Evolutionary conservation across 1,140 invertebrate genomes (phyloP).

Genomic region (Melitaea cinxia): DNA sequence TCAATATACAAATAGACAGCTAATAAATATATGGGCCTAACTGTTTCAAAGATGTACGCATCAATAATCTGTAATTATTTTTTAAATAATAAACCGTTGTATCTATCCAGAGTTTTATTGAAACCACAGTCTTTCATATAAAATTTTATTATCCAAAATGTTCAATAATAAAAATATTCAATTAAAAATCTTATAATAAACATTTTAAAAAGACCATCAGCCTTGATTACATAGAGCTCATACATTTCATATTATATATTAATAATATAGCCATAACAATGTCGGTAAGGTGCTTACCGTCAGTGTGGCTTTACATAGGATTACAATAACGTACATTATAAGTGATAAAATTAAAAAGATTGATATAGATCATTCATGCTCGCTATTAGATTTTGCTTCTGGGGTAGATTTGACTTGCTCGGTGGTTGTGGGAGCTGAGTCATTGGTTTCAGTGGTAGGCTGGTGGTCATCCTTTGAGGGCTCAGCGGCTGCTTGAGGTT

Average conservation of each 20-base stretch:
- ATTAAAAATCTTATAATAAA: slow-evolving; percentile 13
- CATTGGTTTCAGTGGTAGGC: slow-evolving; percentile 51
- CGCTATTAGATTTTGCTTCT: slow-evolving; percentile 59
- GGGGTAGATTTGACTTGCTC: slow-evolving; percentile 64
- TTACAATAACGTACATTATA: slow-evolving; percentile 22
- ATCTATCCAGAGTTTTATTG: slow-evolving; percentile 4
- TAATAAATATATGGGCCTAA: neutral
- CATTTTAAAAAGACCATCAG: slow-evolving; percentile 36
- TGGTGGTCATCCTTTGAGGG: slow-evolving; percentile 19
- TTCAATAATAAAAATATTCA: slow-evolving; percentile 11
- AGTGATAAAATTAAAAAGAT: slow-evolving; percentile 7
- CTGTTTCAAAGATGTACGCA: slow-evolving; percentile 2
- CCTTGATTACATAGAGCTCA: slow-evolving; percentile 25
- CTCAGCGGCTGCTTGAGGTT: slow-evolving; percentile 33
- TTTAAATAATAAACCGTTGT: slow-evolving; percentile 16
- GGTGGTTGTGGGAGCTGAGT: slow-evolving; percentile 83
- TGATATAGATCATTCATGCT: slow-evolving; percentile 31
- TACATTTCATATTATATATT: slow-evolving; percentile 19
- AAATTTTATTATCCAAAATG: slow-evolving; percentile 1
- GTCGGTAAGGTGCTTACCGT: slow-evolving; percentile 37
- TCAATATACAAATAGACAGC: neutral
- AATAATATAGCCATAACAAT: slow-evolving; percentile 36
- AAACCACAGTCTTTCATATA: slow-evolving; percentile 14
- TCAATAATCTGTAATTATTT: slow-evolving; percentile 8
- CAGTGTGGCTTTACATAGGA: slow-evolving; percentile 36